Evolutionary conservation across 1,140 invertebrate species (phyloP), one percentile per base, ranked within the genome.

Genomic region (Bombus vancouverensis): DNA sequence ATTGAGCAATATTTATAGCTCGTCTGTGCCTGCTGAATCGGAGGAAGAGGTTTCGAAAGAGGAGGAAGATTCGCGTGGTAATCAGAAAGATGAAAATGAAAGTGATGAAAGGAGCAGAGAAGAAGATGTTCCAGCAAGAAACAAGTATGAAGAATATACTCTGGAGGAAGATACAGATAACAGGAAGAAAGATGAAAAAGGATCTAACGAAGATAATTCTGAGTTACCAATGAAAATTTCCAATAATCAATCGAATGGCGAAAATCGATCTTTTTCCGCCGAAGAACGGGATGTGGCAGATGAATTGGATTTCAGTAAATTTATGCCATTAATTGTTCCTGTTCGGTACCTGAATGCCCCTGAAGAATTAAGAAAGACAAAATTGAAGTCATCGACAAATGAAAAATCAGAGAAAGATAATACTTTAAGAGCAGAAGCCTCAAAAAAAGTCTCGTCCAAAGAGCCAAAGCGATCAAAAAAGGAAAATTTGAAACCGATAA

Each of bases 101-200:
- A 68, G 25, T 0, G n/a, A 25, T 5, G 70, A 89, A 8, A 89
- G 39, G 9, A 59, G 70, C 2, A 71, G 68, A 22, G 73, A 89
- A 5, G 85, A 87, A 13, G 80, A 75, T 6, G 9, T 70, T 9
- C 86, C 89, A 15, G 75, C 83, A 1, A 90, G 68, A 70, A 91
- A 85, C 25, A 93, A 83, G n/a, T 93, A 94, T 12, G 92, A 93
- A 44, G 91, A 93, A 10, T 92, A 93, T 28, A 88, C 89, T 39
- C 57, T 92, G 4, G 81, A 85, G 4, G 68, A 79, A 39, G 83
- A 83, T n/a, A 80, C 39, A 6, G 34, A 77, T 9, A 34, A 47
- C 2, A 39, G 44, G 34, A 70, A 37, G 42, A 72, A 79, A 9
- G 66, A 65, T 18, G 57, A 53, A 10, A 32, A 78, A n/a, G 37